Evolutionary conservation across 2,888 invertebrate genomes (phyloP), one percentile per base, ranked within the genome.

Genomic region (Dryomyza anilis): DNA sequence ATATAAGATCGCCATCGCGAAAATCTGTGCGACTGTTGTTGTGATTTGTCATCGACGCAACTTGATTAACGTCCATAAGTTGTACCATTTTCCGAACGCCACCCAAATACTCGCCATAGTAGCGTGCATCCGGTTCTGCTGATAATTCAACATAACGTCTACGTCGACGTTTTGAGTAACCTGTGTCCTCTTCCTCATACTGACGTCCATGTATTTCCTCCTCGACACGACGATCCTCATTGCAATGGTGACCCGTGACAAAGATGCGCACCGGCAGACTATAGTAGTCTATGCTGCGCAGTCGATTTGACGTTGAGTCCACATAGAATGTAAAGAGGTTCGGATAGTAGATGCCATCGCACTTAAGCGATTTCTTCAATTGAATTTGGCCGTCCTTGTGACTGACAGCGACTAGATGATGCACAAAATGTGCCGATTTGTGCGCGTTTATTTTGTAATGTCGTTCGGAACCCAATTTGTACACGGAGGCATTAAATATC

Each of bases 321-420:
- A 95, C 90, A 82, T 93, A 92, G 78, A 94, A 88, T 4, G 93
- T 94, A 81, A 95, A 94, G 63, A 94, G 86, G 75, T 91, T 91
- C 0, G 94, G 94, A 78, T 94, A 94, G 71, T 90, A 89, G 33
- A 92, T 86, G 68, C 93, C 93, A 75, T 93, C 90, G 82, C 94
- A 94, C 77, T 89, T 87, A 14, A 94, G 84, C 62, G 86, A 86
- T 75, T 90, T 89, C 70, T 89, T 87, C 39, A 94, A 84, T n/a
- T 88, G 87, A 64, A 94, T 90, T 70, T 89, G 87, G 16, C 94
- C 94, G 69, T 87, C 88, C 74, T 89, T 89, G 63, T 88, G 86
- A 81, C 92, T 90, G 65, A 95, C 92, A 73, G 87, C 85, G 63
- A 94, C 86, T 71, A 94, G 86, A 76, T 90, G 90, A 74, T 90